Conservation (phyloP, 2,113 vertebrate species). For the Melospiza georgiana region DNA sequence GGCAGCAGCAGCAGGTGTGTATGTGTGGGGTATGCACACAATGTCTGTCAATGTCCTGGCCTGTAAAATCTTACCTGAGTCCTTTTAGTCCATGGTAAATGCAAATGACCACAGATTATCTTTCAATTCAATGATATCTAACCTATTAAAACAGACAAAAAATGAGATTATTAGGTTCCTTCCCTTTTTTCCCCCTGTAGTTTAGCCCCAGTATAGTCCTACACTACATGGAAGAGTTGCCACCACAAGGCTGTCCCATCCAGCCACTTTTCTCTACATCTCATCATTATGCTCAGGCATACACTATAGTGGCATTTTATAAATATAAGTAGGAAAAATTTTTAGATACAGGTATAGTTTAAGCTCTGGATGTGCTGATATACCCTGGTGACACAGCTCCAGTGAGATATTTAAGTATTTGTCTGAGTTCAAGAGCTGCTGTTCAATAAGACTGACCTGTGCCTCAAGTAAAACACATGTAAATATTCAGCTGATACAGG, state of each 20-base stretch:
- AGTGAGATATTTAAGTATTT: not conserved
- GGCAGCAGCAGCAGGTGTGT: not conserved
- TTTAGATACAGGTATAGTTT: not conserved
- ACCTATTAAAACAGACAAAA: not conserved
- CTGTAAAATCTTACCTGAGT: fast-evolving
- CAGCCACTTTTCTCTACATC: not conserved
- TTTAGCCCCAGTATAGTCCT: not conserved
- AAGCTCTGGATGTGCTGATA: not conserved
- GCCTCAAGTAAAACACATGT: not conserved
- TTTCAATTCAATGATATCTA: not conserved
- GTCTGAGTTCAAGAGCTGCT: not conserved
- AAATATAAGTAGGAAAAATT: not conserved
- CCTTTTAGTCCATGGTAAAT: not conserved
- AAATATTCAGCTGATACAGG: not conserved
- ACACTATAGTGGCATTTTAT: not conserved
- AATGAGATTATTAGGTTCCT: not conserved
- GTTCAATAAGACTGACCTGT: not conserved
- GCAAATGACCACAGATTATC: not conserved
- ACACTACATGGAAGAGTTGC: not conserved
- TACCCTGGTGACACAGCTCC: not conserved
- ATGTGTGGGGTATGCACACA: fast-evolving
- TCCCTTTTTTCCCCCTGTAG: not conserved
- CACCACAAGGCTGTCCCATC: not conserved
- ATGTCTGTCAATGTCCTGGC: not conserved
- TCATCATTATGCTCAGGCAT: not conserved